Base-by-base conservation (phyloP, 2,113 vertebrate species). In the Aviceda subcristata region DNA sequence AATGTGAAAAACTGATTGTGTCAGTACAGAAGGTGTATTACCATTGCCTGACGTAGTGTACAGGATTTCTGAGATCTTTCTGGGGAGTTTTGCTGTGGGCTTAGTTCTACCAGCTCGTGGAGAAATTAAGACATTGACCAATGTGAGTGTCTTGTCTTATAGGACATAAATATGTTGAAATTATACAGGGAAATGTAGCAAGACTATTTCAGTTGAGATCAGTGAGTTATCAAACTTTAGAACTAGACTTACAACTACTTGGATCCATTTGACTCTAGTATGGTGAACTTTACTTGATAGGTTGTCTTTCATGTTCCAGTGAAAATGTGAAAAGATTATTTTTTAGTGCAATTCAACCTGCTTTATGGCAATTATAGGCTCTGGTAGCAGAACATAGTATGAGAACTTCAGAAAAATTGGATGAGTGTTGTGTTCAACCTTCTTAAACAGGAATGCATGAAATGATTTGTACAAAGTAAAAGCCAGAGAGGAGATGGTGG, bases 301-400 rank as follows among this genome's bases (percentile, higher is more conserved):
- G 51, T 95, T 95, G 78, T 89, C 71, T 97, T 95, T 88, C 53
- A 60, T 86, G 77, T 92, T 87, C 91, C 88, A 95, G 73, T 91
- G 88, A 96, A 97, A 98, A 97, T 76, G 57, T 14, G 68, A 89
- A 75, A 96, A 93, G 41, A 83, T 92, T 93, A 46, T 96, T 98
- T 97, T 97, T 72, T 81, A 89, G 73, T 60, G 75, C 75, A 96
- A 56, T 94, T 97, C 86, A 97, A 94, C 64, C 77, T 95, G 87
- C 89, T 97, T 96, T 85, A 94, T 94, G 74, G 77, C 67, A 76
- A 80, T 92, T 92, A 88, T 51, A 92, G 91, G 41, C 51, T 90
- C 77, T 97, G 76, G 73, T 94, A 89, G 71, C 68, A 94, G 85
- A 96, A 91, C 66, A 91, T 15, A 90, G 72, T 57, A 43, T 14